Base-by-base conservation (phyloP, 1,140 invertebrate species). In the Bombus balteatus region DNA sequence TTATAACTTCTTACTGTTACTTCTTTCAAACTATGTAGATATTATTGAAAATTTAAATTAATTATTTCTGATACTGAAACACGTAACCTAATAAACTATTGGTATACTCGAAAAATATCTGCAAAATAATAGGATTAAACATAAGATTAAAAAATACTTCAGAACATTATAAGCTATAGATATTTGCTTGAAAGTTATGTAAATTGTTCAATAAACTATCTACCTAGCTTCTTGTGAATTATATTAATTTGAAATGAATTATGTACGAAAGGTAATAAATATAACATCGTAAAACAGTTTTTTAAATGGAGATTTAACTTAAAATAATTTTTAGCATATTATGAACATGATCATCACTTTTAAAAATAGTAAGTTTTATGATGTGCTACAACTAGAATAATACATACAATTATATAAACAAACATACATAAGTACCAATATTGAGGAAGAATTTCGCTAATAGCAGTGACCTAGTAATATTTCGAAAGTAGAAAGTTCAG, bases 401-500 rank as follows among this genome's bases (percentile, higher is more conserved):
- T 32, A 9, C 28, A 53, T 53, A 18, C 34, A 74, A 37, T 72
- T 25, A 9, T 28, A 53, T 6, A 5, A 28, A 34, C 12, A 13
- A 34, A 47, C 12, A 71, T 66, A 2, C n/a, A 37, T n/a, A 41
- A n/a, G 3, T 62, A 34, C 6, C 13, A 37, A 66, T 39, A 70
- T 59, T 22, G 37, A 47, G 59, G 47, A 59, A 71, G 10, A 39
- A 65, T 71, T 62, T 77, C 70, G 25, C 12, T 22, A 25, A 43
- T 18, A 43, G 15, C 39, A 62, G 6, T 84, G 77, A 85, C 77
- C 77, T 43, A 73, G 25, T 80, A 72, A 80, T 37, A 59, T 28
- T 37, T 39, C n/a, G 76, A 85, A 80, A 85, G 83, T 80, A 85
- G 83, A 85, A 85, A 85, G 83, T 85, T n/a, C 22, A 18, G 28